Evolutionary conservation across 30 jellyfish, hydroid and myxozoan genomes (phyloP), one percentile per base, ranked within the genome.

Genomic region (Aurelia aurita): DNA sequence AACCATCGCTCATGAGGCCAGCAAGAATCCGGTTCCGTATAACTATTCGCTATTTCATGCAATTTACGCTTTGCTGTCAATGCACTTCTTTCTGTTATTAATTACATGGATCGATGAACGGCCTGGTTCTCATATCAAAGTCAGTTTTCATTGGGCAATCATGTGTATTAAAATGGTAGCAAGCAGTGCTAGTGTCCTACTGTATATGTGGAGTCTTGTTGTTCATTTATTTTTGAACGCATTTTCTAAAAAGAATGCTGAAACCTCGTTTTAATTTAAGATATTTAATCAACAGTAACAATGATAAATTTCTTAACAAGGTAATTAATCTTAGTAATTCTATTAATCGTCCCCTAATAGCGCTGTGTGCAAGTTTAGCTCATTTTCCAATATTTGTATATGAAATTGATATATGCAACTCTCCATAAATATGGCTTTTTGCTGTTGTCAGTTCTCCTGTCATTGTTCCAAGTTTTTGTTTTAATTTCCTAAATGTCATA

Each of bases 61-160:
- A 26, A 65, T 74, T 5, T 89, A 64, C 66, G 87, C 89, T 5
- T 26, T 87, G 12, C 67, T 73, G 7, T 32, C 74, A 19, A 80
- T 84, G 86, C 88, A 93, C 77, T 47, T 70, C 49, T 69, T 72
- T 57, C 65, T 87, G 13, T 80, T 87, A n/a, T 74, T 93, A 35
- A 69, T 96, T n/a, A 97, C 94, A 28, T 93, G 98, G 98, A 72
- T 85, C 22, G 97, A 93, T 12, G 96, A 97, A 45, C 61, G 89
- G 61, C 98, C 98, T 27, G 98, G 98, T n/a, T 82, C 96, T 16
- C 97, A 60, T 11, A 88, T 93, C 59, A 73, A 87, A 58, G 80
- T 87, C 15, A 82, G 84, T 34, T 34, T 87, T 47, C 98, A 93
- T 69, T 93, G 98, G 98, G 95, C 97, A 47, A 79, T 93, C 23